Percentiles rank a stretch among this genome's conserved stretches.
phyloP scores from a whole-genome alignment of 2,888 invertebrate species.

The Sarcophaga rosellei region DNA sequence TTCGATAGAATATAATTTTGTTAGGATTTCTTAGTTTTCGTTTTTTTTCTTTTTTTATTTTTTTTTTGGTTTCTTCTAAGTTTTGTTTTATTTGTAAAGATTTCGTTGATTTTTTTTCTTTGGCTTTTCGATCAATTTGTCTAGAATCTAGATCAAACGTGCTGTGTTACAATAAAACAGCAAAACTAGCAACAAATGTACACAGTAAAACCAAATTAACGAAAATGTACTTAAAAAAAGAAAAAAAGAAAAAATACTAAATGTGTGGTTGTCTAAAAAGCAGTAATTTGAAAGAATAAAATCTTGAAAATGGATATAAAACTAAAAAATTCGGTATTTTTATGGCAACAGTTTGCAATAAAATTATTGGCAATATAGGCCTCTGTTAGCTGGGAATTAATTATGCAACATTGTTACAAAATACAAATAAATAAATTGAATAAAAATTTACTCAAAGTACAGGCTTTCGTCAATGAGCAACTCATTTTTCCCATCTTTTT shows the following conservation, averaged over 20 bases:
- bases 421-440: no score
- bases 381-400: no score
- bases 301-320: no score
- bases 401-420: no score
- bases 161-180: slow-evolving; percentile 64
- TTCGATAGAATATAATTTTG: slow-evolving; percentile 6
- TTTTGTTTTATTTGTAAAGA: slow-evolving; percentile 34
- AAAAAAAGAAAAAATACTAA: slow-evolving; percentile 5
- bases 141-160: slow-evolving; percentile 69
- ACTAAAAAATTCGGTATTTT: no score
- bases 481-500: no score
- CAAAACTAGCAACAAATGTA: slow-evolving; percentile 5
- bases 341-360: no score
- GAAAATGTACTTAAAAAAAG: slow-evolving; percentile 27
- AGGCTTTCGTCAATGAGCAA: no score
- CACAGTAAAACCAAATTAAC: slow-evolving; percentile 40
- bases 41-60: no score
- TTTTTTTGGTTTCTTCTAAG: neutral
- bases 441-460: no score
- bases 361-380: no score
- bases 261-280: slow-evolving; percentile 21
- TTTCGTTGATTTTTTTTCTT: slow-evolving; percentile 48
- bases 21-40: slow-evolving; percentile 1
- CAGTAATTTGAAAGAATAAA: slow-evolving; percentile 8
- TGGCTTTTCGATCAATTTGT: slow-evolving; percentile 66